phyloP scores from a whole-genome alignment of 2,888 invertebrate genomes.

The Papilio demoleus region DNA sequence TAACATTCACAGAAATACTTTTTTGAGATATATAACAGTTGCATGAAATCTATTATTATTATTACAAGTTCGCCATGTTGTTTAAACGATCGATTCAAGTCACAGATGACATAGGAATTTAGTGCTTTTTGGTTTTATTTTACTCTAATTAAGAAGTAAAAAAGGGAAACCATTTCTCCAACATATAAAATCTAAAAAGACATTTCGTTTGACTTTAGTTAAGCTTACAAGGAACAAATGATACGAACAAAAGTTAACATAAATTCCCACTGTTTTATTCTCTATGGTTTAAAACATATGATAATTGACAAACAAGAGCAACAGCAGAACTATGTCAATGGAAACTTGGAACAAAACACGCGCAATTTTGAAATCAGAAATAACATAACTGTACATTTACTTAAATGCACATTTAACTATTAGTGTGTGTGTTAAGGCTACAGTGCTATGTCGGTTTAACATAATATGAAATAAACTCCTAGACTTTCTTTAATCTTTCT shows the following conservation, averaged over 20 bases:
- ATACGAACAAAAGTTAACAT: background rate
- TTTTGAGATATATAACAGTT: conserved; percentile 30
- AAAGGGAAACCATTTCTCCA: background rate
- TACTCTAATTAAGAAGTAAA: too few relatives aligned
- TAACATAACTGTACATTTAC: background rate
- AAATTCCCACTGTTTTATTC: background rate
- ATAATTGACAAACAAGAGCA: background rate
- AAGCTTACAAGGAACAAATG: too few relatives aligned
- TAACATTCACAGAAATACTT: conserved; percentile 11
- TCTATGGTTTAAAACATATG: background rate
- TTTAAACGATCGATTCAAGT: conserved; percentile 55
- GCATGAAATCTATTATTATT: conserved; percentile 18
- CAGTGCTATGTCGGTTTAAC: background rate
- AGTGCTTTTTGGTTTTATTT: background rate
- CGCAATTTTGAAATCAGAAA: conserved; percentile 22
- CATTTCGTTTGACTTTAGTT: too few relatives aligned
- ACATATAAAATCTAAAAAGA: background rate
- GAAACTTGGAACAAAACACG: conserved; percentile 1
- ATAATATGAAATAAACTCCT: background rate
- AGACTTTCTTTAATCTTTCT: background rate
- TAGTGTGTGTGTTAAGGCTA: too few relatives aligned
- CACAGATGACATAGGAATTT: conserved; percentile 30
- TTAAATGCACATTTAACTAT: background rate
- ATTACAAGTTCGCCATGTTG: conserved; percentile 76
- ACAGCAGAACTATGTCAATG: too few relatives aligned